phyloP scores from a whole-genome alignment of 2,113 vertebrate genomes.

The Gracilinanus agilis region DNA sequence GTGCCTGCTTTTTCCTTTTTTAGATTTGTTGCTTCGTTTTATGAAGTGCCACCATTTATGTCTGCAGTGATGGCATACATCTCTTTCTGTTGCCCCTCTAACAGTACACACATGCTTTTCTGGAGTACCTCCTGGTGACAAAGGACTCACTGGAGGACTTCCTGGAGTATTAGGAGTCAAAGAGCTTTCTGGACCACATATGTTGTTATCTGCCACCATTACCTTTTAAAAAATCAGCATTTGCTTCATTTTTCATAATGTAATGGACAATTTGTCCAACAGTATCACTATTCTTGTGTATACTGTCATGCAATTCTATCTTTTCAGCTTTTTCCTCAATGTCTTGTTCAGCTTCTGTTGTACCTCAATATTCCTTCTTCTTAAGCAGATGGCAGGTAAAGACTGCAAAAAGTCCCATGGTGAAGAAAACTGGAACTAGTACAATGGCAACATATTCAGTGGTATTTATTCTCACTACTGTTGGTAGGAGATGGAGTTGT shows the following conservation, averaged over 20 bases:
- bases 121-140: slow-evolving; percentile 84
- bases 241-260: slow-evolving; percentile 98
- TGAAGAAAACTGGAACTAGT: slow-evolving; percentile 93
- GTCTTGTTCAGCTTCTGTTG: slow-evolving; percentile 89
- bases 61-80: slow-evolving; percentile 92
- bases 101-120: slow-evolving; percentile 94
- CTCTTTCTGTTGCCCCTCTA: slow-evolving; percentile 88
- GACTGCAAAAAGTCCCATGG: slow-evolving; percentile 94
- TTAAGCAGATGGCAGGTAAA: slow-evolving; percentile 95
- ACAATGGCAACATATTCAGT: slow-evolving; percentile 88
- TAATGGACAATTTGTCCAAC: slow-evolving; percentile 91
- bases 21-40: slow-evolving; percentile 84
- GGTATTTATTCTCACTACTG: slow-evolving; percentile 61
- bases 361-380: slow-evolving; percentile 96
- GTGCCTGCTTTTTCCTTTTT: slow-evolving; percentile 84
- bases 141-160: slow-evolving; percentile 86
- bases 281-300: slow-evolving; percentile 90
- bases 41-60: slow-evolving; percentile 95
- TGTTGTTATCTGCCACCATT: slow-evolving; percentile 91
- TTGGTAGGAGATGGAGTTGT: slow-evolving; percentile 7
- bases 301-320: slow-evolving; percentile 90
- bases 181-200: slow-evolving; percentile 89
- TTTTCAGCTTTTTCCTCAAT: slow-evolving; percentile 85
- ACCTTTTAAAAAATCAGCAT: slow-evolving; percentile 95
- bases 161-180: slow-evolving; percentile 84